Conservation (phyloP, 1,140 invertebrate species). For the Atta colombica region DNA sequence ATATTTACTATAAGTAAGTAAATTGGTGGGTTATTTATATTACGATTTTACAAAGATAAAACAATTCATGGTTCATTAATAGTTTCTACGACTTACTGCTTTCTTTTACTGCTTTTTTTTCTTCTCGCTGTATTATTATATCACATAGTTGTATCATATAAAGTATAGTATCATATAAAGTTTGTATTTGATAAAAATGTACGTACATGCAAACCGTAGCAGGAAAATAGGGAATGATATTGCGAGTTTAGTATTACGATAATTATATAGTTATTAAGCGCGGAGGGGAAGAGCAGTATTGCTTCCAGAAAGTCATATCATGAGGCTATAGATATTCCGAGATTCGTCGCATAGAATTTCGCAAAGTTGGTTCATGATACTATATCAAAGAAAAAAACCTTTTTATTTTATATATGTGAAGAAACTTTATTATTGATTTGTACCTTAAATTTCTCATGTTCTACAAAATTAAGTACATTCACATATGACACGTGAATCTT, state of each 20-base stretch:
- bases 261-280: conserved; percentile 9
- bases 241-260: conserved; percentile 20
- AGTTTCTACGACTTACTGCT: background rate
- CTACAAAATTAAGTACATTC: background rate
- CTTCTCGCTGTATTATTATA: background rate
- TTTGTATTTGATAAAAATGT: conserved; percentile 1
- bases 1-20: conserved; percentile 22
- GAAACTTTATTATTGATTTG: background rate
- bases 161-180: too few species aligned
- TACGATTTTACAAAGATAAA: conserved; percentile 12
- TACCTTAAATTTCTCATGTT: background rate
- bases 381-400: background rate
- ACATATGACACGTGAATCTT: background rate
- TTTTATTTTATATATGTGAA: background rate
- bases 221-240: background rate
- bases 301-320: background rate
- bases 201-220: background rate
- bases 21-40: background rate
- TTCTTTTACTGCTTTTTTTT: background rate
- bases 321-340: conserved; percentile 26
- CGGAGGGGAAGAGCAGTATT: conserved; percentile 15
- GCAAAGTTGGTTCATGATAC: background rate
- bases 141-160: background rate
- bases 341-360: background rate
- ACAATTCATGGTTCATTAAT: background rate